These are phyloP conservation scores for Pheosia tremula DNA, from an alignment of 2,888 invertebrate species.

Conservation along the genomic window DNA sequence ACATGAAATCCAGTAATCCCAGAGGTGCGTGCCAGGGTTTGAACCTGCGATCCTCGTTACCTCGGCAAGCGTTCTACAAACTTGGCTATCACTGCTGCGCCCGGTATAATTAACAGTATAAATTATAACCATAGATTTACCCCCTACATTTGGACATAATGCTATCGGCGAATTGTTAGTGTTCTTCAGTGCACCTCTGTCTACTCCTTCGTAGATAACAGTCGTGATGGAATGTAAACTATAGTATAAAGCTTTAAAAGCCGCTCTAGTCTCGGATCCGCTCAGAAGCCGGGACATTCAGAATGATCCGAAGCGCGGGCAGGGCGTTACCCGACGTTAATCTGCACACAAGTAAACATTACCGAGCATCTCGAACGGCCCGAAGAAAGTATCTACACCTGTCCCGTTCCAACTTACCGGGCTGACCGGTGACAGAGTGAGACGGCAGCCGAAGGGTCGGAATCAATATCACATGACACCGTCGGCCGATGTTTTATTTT, in stretches of 20 bases:
- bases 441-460: conserved; percentile 57
- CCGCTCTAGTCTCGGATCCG: conserved; percentile 4
- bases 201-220: neutral
- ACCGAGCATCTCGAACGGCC: conserved; percentile 50
- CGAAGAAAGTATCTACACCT: conserved; percentile 51
- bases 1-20: no score
- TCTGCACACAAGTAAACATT: conserved; percentile 67
- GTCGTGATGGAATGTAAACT: neutral
- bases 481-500: conserved; percentile 71
- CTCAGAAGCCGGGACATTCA: conserved; percentile 4
- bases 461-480: conserved; percentile 80
- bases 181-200: neutral
- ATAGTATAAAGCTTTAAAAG: neutral
- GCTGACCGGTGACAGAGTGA: conserved; percentile 53
- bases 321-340: conserved; percentile 68
- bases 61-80: no score
- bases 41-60: no score
- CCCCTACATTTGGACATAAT: no score
- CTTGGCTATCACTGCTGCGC: no score
- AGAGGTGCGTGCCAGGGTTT: no score
- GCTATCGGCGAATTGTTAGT: no score
- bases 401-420: conserved; percentile 45
- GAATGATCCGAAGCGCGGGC: conserved; percentile 19
- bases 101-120: no score
- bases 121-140: no score